Evolutionary conservation across 2,797 vertebrate genomes (phyloP), one percentile per base, ranked within the genome.

Genomic region (Sebastes oblongus): DNA sequence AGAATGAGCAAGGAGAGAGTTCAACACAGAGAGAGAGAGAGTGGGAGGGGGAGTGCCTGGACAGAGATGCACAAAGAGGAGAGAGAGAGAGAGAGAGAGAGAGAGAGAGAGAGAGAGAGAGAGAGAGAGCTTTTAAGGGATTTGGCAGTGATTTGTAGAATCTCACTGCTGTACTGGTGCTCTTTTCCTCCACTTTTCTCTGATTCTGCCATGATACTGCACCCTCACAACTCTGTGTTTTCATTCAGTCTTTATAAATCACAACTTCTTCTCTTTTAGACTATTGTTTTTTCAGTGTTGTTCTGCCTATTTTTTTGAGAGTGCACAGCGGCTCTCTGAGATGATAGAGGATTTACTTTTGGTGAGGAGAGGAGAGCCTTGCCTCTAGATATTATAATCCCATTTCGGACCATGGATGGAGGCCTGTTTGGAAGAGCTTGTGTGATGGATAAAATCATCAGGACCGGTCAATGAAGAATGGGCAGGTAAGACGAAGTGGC

Each of bases 91-190:
- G 80, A 16, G 77, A 89, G 86, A 82, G 90, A 85, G 80, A 16
- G 77, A 87, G 83, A 34, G 32, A 36, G 34, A 69, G 78, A 65
- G 65, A 72, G 68, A 80, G 83, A 80, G 78, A 64, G 81, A 81
- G 85, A 78, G 83, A 75, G 82, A 80, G 90, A 80, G 92, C 94
- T 95, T 94, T 95, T 96, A 96, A 96, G 91, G 95, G 95, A 96
- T 96, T 96, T 96, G 94, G 80, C 90, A 89, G 92, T 95, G 93
- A 95, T 96, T 95, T 96, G 92, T 92, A 93, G 93, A 94, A 92
- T 95, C 93, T 94, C 90, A 86, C 92, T 91, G 92, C 89, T 84
- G 85, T 92, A 89, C 93, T 92, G 92, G 93, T 91, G 82, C 66
- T 61, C 88, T 92, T 93, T 93, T 89, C 78, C 71, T 68, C 62